phyloP scores from a whole-genome alignment of 2,797 vertebrate species.

The Myotis daubentonii region DNA sequence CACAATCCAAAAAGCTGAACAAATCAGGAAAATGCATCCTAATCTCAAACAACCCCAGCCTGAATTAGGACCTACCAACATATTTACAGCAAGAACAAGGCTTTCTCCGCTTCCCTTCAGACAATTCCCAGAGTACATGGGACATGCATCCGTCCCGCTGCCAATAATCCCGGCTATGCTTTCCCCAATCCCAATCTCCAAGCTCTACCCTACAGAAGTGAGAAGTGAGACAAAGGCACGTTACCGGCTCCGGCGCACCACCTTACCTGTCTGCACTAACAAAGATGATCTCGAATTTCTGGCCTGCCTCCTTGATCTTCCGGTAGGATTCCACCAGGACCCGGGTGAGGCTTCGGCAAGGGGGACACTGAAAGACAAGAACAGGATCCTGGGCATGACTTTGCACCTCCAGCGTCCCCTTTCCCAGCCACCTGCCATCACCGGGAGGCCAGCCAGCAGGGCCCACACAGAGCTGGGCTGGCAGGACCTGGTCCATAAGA shows the following conservation, averaged over 20 bases:
- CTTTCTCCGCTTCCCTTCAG: not conserved
- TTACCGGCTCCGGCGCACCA: not conserved
- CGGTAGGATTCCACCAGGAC: constrained; percentile 97
- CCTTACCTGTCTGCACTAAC: constrained; percentile 97
- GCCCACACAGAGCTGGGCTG: not conserved
- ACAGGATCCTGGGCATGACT: fast-evolving
- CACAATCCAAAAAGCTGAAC: not conserved
- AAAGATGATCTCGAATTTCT: constrained; percentile 98
- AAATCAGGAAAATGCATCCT: not conserved
- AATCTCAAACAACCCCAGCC: not conserved
- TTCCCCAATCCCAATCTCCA: not conserved
- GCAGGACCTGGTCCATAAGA: not conserved
- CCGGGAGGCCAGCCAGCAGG: not conserved
- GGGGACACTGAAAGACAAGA: constrained; percentile 91
- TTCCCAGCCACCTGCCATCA: not conserved
- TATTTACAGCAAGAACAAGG: not conserved
- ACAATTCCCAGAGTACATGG: not conserved
- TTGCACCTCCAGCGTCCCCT: not conserved
- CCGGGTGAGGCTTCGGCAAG: constrained; percentile 95
- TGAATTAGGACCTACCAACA: not conserved
- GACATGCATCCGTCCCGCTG: not conserved
- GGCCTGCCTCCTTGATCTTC: constrained; percentile 94
- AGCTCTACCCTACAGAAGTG: not conserved
- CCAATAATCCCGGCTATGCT: not conserved
- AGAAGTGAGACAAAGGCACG: not conserved